phyloP scores from a whole-genome alignment of 1,140 invertebrate genomes.

The Stenopsyche tienmushanensis region DNA sequence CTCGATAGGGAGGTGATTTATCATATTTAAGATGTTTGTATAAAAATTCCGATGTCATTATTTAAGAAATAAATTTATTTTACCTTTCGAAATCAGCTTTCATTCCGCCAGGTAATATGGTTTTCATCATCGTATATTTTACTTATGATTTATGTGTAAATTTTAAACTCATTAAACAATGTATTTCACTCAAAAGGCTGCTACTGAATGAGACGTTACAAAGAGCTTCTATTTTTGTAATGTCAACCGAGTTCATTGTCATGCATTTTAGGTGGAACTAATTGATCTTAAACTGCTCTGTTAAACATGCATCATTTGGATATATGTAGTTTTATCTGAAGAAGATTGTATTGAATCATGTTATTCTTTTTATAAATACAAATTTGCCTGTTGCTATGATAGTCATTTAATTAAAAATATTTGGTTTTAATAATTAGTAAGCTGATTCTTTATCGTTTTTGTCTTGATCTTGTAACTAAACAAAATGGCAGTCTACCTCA shows the following conservation, averaged over 20 bases:
- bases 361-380: neutral
- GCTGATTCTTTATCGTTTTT: no score
- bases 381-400: neutral
- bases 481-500: no score
- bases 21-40: no score
- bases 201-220: neutral
- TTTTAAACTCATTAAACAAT: neutral
- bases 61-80: slow-evolving; percentile 10
- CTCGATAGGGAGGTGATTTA: no score
- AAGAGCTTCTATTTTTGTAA: neutral
- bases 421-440: neutral
- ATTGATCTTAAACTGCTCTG: slow-evolving; percentile 22
- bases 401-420: neutral
- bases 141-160: neutral
- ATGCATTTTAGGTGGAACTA: slow-evolving; percentile 32
- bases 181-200: neutral
- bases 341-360: neutral
- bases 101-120: slow-evolving; percentile 2
- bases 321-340: no score
- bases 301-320: neutral
- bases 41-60: no score
- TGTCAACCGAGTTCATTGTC: slow-evolving; percentile 36
- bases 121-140: slow-evolving; percentile 20
- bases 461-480: no score
- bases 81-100: slow-evolving; percentile 26